Evolutionary conservation across 2,113 vertebrate species (phyloP), one percentile per base, ranked within the genome.

Genomic region (Zosterops japonicus): DNA sequence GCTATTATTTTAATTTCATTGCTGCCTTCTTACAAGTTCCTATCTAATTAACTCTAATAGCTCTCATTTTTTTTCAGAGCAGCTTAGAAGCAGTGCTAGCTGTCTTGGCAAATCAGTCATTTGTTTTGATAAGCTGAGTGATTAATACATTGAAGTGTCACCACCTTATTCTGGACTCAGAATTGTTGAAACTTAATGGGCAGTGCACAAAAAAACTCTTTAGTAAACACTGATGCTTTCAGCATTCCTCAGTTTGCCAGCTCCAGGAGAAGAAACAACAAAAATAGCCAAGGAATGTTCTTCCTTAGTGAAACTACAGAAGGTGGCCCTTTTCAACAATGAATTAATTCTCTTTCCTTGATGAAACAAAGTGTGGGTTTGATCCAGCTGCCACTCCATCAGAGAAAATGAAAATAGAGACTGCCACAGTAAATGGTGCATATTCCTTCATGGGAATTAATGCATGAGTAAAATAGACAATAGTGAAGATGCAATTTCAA

Each of bases 121-220:
- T 90, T 92, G 77, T 71, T 94, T 87, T 96, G 90, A 79, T 82
- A 96, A 96, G 83, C 84, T 68, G 71, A 79, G 42, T 95, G 89
- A 97, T 97, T 94, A 96, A 78, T 52, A 93, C 23, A 72, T 65
- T 95, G 94, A 86, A 93, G 94, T 61, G 74, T 35, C 91, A 50
- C 23, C 61, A 39, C 70, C 85, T 94, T 85, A 85, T 70, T 64
- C 71, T 77, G 91, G 83, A 91, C 68, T 84, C 77, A 49, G 93
- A 95, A 83, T 64, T 87, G 33, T 57, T 95, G 84, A 89, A 95
- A 72, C 22, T 78, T 82, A 91, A 94, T 77, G 68, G 50, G 56
- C 52, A 90, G 84, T 69, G 78, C 84, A 89, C 93, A 75, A 94
- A 97, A 97, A 97, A 97, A 96, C 41, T 95, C 91, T 95, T 97